phyloP scores from a whole-genome alignment of 2,113 vertebrate species.

The Nerophis ophidion region DNA sequence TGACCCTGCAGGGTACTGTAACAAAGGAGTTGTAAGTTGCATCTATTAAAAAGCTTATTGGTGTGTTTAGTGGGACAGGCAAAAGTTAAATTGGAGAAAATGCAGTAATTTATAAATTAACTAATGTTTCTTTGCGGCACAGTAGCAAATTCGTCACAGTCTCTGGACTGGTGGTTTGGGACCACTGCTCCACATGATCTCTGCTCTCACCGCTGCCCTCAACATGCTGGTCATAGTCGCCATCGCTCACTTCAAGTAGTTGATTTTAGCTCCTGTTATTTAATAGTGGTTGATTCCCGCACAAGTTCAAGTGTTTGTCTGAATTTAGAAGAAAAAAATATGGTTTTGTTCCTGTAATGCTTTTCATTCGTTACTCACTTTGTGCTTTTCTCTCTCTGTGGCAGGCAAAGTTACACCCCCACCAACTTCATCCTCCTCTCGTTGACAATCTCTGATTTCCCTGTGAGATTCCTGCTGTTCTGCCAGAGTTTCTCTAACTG shows the following conservation, averaged over 20 bases:
- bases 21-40: too few relatives aligned
- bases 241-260: constrained; percentile 32
- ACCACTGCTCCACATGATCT: constrained; percentile 12
- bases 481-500: constrained; percentile 11
- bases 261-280: too few relatives aligned
- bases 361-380: not conserved
- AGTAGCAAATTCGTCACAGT: too few relatives aligned
- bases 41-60: too few relatives aligned
- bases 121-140: too few relatives aligned
- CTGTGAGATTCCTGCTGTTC: constrained; percentile 10
- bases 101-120: too few relatives aligned
- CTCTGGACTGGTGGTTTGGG: too few relatives aligned
- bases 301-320: not conserved
- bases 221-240: constrained; percentile 42
- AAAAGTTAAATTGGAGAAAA: too few relatives aligned
- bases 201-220: constrained; percentile 17
- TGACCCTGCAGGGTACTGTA: too few relatives aligned
- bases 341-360: not conserved
- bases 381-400: not conserved
- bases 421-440: constrained; percentile 56
- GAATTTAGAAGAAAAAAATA: too few relatives aligned
- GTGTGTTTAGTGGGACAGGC: too few relatives aligned
- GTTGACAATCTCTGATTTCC: constrained; percentile 18
- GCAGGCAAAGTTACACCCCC: constrained; percentile 56
- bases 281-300: too few relatives aligned